Conservation (phyloP, 2,797 vertebrate genomes). For the Eptatretus atami region DNA sequence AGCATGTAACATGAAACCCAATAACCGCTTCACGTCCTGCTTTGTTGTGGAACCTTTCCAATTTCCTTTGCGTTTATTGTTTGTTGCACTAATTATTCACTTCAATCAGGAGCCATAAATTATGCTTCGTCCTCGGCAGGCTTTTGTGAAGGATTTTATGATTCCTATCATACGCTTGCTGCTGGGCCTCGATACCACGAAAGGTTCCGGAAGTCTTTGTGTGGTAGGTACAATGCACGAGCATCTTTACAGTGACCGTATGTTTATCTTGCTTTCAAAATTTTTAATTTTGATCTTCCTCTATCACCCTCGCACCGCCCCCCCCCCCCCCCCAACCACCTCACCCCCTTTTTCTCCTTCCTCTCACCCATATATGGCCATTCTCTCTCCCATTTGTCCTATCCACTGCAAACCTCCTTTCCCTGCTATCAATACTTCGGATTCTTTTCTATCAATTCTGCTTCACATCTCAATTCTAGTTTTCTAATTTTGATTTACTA, state of each 20-base stretch:
- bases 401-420: no score
- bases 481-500: neutral
- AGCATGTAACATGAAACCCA: neutral
- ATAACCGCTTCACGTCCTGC: no score
- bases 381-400: no score
- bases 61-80: no score
- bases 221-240: constrained; percentile 20
- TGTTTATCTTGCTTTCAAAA: no score
- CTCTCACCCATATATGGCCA: no score
- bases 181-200: constrained; percentile 33
- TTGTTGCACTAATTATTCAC: no score
- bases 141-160: constrained; percentile 49
- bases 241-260: no score
- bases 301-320: neutral
- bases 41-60: no score
- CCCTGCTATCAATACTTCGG: no score
- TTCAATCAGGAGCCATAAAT: no score
- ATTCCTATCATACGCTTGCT: constrained; percentile 40
- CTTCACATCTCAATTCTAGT: neutral
- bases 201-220: constrained; percentile 38
- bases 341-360: no score
- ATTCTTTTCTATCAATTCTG: neutral
- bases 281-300: neutral
- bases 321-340: neutral
- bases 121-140: constrained; percentile 15